phyloP scores from a whole-genome alignment of 2,113 vertebrate genomes.

The Ursus arctos region DNA sequence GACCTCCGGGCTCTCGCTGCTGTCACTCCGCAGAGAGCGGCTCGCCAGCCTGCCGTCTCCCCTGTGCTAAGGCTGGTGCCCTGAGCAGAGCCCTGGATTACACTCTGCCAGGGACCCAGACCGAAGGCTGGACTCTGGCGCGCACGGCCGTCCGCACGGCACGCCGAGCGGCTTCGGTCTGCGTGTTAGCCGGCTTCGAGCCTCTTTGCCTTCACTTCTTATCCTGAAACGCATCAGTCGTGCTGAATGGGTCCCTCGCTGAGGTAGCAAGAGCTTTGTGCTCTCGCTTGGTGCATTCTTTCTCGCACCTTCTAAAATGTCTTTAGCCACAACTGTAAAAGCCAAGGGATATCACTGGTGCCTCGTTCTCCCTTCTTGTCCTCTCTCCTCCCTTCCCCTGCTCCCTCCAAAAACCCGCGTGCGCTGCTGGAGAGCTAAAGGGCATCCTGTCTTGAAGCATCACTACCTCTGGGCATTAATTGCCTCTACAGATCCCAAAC shows the following conservation, averaged over 20 bases:
- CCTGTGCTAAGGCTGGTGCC: neutral
- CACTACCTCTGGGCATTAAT: conserved; percentile 72
- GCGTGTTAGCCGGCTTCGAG: neutral
- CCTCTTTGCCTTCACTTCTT: conserved; percentile 41
- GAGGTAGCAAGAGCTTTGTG: conserved; percentile 20
- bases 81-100: neutral
- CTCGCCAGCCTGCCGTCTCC: neutral
- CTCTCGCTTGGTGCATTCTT: neutral
- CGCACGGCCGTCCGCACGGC: rapidly evolving
- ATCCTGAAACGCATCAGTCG: conserved; percentile 10
- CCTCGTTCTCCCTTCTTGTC: neutral
- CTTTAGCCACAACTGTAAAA: neutral
- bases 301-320: conserved; percentile 15
- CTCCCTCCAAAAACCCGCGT: neutral
- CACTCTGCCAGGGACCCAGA: neutral
- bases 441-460: conserved; percentile 61
- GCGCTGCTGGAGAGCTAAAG: neutral
- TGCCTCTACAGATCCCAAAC: conserved; percentile 66
- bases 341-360: neutral
- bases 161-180: neutral
- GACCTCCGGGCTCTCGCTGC: neutral
- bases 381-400: neutral
- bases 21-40: neutral
- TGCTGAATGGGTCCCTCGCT: neutral
- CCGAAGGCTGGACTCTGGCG: neutral